Conservation (phyloP, 2,113 vertebrate species). For the Rhinoptilus africanus region DNA sequence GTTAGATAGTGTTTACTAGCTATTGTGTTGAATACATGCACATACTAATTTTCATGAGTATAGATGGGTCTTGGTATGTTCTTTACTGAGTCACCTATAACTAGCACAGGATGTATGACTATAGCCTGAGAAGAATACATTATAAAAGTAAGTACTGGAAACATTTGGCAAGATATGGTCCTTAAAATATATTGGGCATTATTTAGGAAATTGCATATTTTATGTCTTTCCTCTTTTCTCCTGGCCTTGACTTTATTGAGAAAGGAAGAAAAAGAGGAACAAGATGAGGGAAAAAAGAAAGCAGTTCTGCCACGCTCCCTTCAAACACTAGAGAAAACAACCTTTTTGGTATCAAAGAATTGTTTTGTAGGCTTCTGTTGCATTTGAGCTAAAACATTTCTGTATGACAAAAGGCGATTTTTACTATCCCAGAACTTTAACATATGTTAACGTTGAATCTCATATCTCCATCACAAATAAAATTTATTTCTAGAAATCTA, state of each 20-base stretch:
- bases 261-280: not conserved
- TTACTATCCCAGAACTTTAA: not conserved
- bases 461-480: not conserved
- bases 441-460: not conserved
- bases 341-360: not conserved
- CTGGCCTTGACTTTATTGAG: not conserved
- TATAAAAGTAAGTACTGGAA: not conserved
- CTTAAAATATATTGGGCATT: not conserved
- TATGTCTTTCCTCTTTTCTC: not conserved
- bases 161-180: not conserved
- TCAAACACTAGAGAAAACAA: not conserved
- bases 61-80: not conserved
- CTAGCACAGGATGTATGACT: not conserved
- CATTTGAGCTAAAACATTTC: not conserved
- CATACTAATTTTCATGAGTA: not conserved
- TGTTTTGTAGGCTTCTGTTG: not conserved
- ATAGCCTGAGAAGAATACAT: accelerated
- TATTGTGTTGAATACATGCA: not conserved
- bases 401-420: not conserved
- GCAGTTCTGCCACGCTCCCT: accelerated
- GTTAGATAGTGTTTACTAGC: not conserved
- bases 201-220: not conserved
- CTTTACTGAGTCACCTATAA: not conserved
- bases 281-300: not conserved
- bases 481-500: not conserved